phyloP scores from a whole-genome alignment of 1,140 invertebrate genomes.

The Ladona fulva region DNA sequence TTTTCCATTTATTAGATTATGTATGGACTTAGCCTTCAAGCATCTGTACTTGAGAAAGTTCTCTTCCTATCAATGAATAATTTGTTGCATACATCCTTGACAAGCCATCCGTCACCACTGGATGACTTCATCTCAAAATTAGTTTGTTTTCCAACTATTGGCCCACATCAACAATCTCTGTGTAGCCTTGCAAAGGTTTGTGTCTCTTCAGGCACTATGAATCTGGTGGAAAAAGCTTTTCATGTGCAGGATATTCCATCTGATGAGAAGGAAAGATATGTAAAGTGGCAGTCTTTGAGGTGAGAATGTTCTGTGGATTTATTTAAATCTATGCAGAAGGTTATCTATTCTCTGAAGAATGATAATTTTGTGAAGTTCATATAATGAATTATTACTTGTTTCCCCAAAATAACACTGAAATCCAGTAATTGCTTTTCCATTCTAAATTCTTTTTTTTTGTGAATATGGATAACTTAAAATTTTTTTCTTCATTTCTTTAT shows the following conservation, averaged over 20 bases:
- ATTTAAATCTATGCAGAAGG: neutral
- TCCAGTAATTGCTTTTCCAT: too few species aligned
- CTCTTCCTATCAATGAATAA: neutral
- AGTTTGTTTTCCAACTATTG: neutral
- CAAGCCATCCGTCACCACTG: neutral
- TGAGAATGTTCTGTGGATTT: conserved; percentile 10
- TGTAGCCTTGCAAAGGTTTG: conserved; percentile 36
- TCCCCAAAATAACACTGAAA: too few species aligned
- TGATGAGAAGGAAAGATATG: conserved; percentile 29
- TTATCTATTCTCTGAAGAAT: too few species aligned
- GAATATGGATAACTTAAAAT: too few species aligned
- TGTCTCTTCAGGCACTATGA: conserved; percentile 34
- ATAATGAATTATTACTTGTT: too few species aligned
- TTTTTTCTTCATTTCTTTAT: too few species aligned
- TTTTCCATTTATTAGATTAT: neutral
- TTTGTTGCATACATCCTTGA: neutral
- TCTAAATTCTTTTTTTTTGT: too few species aligned
- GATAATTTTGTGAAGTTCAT: too few species aligned
- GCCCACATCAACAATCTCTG: conserved; percentile 37
- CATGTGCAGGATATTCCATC: conserved; percentile 25
- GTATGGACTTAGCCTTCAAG: neutral
- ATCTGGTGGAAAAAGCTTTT: conserved; percentile 30
- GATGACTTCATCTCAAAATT: neutral
- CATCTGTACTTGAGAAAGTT: conserved; percentile 14
- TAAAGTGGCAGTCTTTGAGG: conserved; percentile 27